Evolutionary conservation across 2,797 vertebrate species (phyloP), one percentile per base, ranked within the genome.

Genomic region (Coreius guichenoti): DNA sequence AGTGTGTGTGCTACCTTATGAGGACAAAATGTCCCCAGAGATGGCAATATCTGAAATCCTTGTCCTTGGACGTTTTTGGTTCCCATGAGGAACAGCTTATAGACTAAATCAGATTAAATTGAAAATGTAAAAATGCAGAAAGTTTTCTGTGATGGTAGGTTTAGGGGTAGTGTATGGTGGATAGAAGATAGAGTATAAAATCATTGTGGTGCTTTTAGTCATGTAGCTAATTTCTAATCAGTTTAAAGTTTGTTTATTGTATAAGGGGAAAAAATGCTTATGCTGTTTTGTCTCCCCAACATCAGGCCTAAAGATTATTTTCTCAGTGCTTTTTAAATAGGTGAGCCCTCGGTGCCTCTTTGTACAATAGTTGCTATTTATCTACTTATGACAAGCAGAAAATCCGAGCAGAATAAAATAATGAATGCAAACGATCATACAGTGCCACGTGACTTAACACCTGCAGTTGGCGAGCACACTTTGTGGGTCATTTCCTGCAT

Each of bases 361-460:
- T 86, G 87, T 91, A 92, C 92, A 94, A 94, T 88, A 88, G 89
- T 87, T 49, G 83, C 91, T 90, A 93, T 95, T 93, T 91, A 93
- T 94, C 93, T 92, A 90, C 86, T 88, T 70, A 87, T 93, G 96
- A 96, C 95, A 95, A 93, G 95, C 94, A 95, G 93, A 96, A 95
- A 93, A 96, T 95, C 92, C 92, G 91, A 92, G 88, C 91, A 92
- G 93, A 94, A 94, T 93, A 90, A 92, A 93, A 89, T 84, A 93
- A 93, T 95, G 94, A 93, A 94, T 92, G 92, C 90, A 93, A 93
- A 90, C 92, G 93, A 93, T 93, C 93, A 90, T 90, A 88, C 89
- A 86, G 77, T 84, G 87, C 80, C 91, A 93, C 91, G 91, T 92
- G 91, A 94, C 90, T 87, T 88, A 91, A 91, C 95, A 95, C 93